Evolutionary conservation across 2,888 invertebrate species (phyloP).

Genomic region (Phlogophora meticulosa): DNA sequence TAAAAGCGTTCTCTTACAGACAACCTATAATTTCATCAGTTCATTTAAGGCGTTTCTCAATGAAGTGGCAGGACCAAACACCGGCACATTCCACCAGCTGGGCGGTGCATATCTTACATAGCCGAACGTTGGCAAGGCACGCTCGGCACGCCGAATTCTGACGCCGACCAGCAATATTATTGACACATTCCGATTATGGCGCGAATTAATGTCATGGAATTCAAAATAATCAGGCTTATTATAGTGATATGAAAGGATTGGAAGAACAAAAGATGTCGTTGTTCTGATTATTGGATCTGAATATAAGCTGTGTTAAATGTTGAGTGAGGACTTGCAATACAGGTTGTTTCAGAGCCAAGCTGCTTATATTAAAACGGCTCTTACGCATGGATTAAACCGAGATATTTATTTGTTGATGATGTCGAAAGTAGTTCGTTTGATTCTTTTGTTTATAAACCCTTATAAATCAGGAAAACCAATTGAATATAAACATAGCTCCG

Average conservation of each 20-base stretch:
- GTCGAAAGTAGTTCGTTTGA: too few species aligned
- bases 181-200: conserved; percentile 57
- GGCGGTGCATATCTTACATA: conserved; percentile 79
- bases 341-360: background rate
- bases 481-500: too few species aligned
- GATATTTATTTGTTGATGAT: background rate
- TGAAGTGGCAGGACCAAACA: conserved; percentile 32
- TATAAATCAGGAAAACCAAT: too few species aligned
- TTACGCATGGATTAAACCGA: background rate
- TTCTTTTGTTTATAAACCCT: too few species aligned
- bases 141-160: conserved; percentile 69
- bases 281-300: background rate
- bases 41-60: conserved; percentile 18
- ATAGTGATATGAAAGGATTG: background rate
- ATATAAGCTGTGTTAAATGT: background rate
- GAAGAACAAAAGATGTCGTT: background rate
- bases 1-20: too few species aligned
- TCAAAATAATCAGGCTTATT: conserved; percentile 25
- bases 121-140: conserved; percentile 70
- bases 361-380: background rate
- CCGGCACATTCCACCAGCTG: conserved; percentile 30
- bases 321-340: background rate
- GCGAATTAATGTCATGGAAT: conserved; percentile 39
- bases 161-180: conserved; percentile 64
- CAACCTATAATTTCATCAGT: too few species aligned